Evolutionary conservation across 2,113 vertebrate species (phyloP), one percentile per base, ranked within the genome.

Genomic region (Larimichthys polyactis): DNA sequence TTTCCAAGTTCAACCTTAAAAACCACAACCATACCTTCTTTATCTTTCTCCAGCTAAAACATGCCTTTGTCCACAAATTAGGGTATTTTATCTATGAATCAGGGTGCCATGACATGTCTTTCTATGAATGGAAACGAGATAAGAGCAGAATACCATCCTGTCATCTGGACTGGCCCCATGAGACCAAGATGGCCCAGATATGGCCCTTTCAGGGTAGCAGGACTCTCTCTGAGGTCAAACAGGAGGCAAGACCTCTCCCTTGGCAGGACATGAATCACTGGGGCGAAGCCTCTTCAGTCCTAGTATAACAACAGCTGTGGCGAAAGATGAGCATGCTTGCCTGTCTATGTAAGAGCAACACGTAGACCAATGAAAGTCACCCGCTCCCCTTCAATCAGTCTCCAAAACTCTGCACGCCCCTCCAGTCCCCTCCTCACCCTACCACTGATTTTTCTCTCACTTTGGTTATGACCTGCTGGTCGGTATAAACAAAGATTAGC

Each of bases 241-340:
- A 79, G 79, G 88, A 93, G 90, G 87, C 88, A 89, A 68, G 83
- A 79, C 78, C 84, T 89, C 90, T 92, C 89, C 81, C 85, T 94
- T 95, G 94, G 95, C 94, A 93, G 89, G 78, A 94, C 92, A 94
- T 93, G 90, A 94, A 93, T 90, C 87, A 85, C 58, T 12, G 60
- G 78, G 80, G 78, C 9, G 88, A 91, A 90, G 89, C 77, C 91
- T 91, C 90, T 83, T 84, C 63, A 64, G 79, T 85, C 72, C 79
- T 82, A 79, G 80, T 84, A 75, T 79, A 90, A 92, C 92, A 92
- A 91, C 95, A 96, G 95, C 93, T 95, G 93, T 89, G 81, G 36
- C 62, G 79, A 82, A 85, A 82, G 87, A 91, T 75, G 88, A 89
- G 84, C 88, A 66, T 86, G 86, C 90, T 86, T 84, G 66, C 40